A percentile compares a stretch with the other conserved stretches of the same genome.
These are phyloP conservation scores for Nephotettix cincticeps DNA, from an alignment of 1,140 invertebrate species.

Conservation along the genomic window DNA sequence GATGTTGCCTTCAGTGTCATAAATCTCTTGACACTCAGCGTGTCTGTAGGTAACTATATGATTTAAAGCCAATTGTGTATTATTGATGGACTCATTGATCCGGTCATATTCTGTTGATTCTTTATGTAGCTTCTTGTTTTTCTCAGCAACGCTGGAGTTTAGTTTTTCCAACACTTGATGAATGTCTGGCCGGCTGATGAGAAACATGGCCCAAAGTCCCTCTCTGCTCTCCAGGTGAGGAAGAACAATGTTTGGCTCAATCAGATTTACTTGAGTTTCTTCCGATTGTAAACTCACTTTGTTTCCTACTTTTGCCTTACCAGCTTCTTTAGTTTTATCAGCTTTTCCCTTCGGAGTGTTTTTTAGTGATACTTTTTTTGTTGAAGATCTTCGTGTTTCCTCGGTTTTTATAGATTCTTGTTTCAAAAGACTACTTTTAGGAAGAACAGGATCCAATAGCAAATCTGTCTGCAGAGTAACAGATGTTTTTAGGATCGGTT, in stretches of 20 bases:
- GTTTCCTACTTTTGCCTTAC: neutral
- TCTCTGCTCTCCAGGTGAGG: neutral
- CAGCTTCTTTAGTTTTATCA: neutral
- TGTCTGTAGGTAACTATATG: neutral
- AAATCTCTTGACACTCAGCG: neutral
- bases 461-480: neutral
- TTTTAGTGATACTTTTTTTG: neutral
- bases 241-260: neutral
- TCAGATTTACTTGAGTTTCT: slow-evolving; percentile 2
- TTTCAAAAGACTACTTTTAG: neutral
- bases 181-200: neutral
- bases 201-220: neutral
- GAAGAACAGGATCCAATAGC: neutral
- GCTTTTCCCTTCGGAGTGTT: neutral
- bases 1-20: neutral
- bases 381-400: neutral
- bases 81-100: neutral
- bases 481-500: neutral
- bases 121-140: neutral
- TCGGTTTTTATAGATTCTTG: neutral
- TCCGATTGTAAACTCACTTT: neutral
- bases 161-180: neutral
- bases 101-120: neutral
- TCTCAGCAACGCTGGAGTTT: neutral
- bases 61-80: neutral